A percentile compares a stretch with the other conserved stretches of the same genome.
phyloP scores from a whole-genome alignment of 2,888 invertebrate species.

The Balanococcus diminutus region DNA sequence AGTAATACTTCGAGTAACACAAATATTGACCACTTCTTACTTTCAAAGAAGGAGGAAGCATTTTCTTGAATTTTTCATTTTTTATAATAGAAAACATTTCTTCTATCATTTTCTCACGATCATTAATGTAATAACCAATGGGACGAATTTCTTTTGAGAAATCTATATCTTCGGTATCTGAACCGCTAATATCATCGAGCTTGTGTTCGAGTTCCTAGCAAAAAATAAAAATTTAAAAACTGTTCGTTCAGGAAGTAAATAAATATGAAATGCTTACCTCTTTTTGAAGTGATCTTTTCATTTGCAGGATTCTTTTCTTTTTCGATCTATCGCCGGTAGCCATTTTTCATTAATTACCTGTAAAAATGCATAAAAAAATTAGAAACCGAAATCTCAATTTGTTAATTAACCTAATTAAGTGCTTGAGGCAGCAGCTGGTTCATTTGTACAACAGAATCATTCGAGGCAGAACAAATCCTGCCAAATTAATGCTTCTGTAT shows the following conservation, averaged over 20 bases:
- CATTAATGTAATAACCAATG: constrained; percentile 58
- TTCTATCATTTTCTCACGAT: constrained; percentile 59
- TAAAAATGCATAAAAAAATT: neutral
- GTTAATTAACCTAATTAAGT: too few species aligned
- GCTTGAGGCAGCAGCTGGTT: neutral
- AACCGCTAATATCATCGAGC: constrained; percentile 53
- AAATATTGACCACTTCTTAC: constrained; percentile 46
- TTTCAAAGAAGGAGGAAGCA: constrained; percentile 58
- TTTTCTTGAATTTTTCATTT: constrained; percentile 57
- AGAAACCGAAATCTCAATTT: neutral
- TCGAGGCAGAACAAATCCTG: neutral
- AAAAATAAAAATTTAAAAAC: neutral
- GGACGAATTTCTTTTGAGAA: constrained; percentile 57
- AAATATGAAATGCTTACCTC: neutral
- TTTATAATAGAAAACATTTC: constrained; percentile 59
- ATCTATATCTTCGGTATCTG: constrained; percentile 57
- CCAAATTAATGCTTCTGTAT: neutral
- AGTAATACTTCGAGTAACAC: too few species aligned
- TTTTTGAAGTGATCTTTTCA: constrained; percentile 29
- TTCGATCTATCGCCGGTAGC: neutral
- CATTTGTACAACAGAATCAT: neutral
- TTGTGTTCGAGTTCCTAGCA: neutral
- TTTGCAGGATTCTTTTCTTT: neutral
- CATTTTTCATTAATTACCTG: neutral
- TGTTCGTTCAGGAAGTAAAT: neutral